Percentiles rank a stretch among this genome's conserved stretches.
Evolutionary conservation across 2,797 vertebrate genomes (phyloP).

Genomic region (Pseudomugil tenellus): DNA sequence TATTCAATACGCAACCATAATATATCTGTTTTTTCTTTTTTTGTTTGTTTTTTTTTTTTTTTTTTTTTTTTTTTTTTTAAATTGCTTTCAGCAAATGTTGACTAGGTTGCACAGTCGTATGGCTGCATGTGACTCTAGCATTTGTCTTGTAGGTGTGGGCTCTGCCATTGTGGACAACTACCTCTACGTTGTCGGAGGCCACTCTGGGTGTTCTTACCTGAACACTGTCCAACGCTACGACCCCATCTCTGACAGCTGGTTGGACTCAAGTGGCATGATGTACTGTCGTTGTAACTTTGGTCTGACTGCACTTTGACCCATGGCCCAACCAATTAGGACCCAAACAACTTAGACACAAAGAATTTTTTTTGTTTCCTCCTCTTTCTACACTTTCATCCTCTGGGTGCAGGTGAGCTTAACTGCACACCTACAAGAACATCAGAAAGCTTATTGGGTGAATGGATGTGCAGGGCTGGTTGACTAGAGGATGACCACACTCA

Average conservation of each 20-base stretch:
- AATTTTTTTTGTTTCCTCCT: slow-evolving; percentile 68
- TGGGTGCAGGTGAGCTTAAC: slow-evolving; percentile 60
- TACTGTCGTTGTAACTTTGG: slow-evolving; percentile 99
- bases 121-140: background rate
- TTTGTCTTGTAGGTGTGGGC: slow-evolving; percentile 87
- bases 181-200: slow-evolving; percentile 97
- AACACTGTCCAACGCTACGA: slow-evolving; percentile 97
- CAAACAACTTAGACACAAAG: slow-evolving; percentile 69
- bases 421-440: slow-evolving; percentile 50
- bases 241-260: slow-evolving; percentile 94
- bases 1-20: too few relatives aligned
- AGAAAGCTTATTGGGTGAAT: slow-evolving; percentile 45
- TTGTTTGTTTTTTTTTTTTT: background rate
- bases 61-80: background rate
- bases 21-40: background rate
- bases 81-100: background rate
- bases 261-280: slow-evolving; percentile 96
- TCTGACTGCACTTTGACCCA: slow-evolving; percentile 93
- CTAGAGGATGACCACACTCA: slow-evolving; percentile 40
- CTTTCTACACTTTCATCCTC: slow-evolving; percentile 68
- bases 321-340: slow-evolving; percentile 67
- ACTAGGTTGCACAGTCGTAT: background rate
- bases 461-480: slow-evolving; percentile 52
- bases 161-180: slow-evolving; percentile 95
- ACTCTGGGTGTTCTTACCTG: slow-evolving; percentile 97